phyloP scores from a whole-genome alignment of 2,113 vertebrate genomes.

The Apteryx mantelli region DNA sequence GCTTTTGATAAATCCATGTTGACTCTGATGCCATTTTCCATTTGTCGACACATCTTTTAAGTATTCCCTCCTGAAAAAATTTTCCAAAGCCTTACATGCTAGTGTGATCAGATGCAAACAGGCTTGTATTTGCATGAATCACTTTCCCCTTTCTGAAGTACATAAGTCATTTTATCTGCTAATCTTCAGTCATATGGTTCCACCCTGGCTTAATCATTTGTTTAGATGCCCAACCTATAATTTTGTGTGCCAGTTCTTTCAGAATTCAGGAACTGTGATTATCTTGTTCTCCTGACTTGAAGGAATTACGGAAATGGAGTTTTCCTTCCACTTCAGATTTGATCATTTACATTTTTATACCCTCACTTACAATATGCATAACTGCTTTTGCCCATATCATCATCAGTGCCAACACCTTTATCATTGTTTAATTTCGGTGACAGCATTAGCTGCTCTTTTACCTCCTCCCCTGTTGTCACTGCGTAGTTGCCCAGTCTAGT shows the following conservation, averaged over 20 bases:
- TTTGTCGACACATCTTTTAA: not conserved
- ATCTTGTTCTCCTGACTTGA: slow-evolving; percentile 20
- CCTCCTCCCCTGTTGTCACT: not conserved
- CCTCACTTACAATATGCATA: not conserved
- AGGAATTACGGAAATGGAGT: not conserved
- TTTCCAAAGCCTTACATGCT: not conserved
- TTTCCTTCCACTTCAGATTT: not conserved
- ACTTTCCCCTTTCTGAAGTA: not conserved
- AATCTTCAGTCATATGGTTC: slow-evolving; percentile 11
- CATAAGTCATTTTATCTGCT: not conserved
- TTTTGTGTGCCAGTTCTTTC: slow-evolving; percentile 27
- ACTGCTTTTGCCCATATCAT: not conserved
- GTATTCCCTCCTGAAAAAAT: not conserved
- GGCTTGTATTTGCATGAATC: not conserved
- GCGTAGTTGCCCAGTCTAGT: not conserved
- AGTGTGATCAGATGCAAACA: not conserved
- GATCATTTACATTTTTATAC: slow-evolving; percentile 23
- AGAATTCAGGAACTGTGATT: slow-evolving; percentile 14
- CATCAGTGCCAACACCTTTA: not conserved
- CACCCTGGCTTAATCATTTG: not conserved
- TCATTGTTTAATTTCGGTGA: not conserved
- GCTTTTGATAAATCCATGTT: not conserved
- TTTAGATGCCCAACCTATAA: slow-evolving; percentile 13
- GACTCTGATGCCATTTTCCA: not conserved
- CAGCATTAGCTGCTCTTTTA: not conserved